A percentile compares a stretch with the other conserved stretches of the same genome.
Evolutionary conservation across 2,888 invertebrate species (phyloP).

Genomic region (Metellina segmentata): DNA sequence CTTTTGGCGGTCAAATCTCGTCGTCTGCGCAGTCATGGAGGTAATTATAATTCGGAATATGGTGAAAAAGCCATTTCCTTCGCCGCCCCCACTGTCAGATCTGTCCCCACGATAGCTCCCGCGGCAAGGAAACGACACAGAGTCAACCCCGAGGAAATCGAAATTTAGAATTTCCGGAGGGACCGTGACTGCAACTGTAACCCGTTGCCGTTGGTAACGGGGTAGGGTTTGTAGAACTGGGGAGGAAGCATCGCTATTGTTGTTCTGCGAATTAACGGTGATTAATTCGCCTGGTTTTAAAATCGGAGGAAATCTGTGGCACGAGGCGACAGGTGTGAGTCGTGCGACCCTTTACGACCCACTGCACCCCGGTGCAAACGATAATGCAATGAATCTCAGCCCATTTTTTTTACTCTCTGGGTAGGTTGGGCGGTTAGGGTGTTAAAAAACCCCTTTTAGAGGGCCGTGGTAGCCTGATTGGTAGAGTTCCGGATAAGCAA

Average conservation of each 20-base stretch:
- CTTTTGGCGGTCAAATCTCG: slow-evolving; percentile 49
- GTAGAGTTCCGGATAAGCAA: no score
- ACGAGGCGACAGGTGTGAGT: neutral
- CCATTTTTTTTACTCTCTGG: neutral
- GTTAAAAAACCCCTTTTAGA: no score
- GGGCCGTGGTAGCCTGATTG: no score
- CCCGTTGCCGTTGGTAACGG: slow-evolving; percentile 43
- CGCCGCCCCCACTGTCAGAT: slow-evolving; percentile 33
- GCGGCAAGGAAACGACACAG: slow-evolving; percentile 40
- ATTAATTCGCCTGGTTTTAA: slow-evolving; percentile 15
- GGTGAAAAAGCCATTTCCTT: slow-evolving; percentile 30
- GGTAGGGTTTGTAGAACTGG: neutral
- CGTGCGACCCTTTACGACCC: neutral
- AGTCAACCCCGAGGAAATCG: slow-evolving; percentile 6
- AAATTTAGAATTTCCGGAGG: slow-evolving; percentile 43
- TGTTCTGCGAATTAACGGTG: slow-evolving; percentile 12
- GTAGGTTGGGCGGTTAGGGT: no score
- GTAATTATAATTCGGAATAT: slow-evolving; percentile 53
- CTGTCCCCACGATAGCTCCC: slow-evolving; percentile 22
- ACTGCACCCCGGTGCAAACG: no score
- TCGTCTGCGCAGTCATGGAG: slow-evolving; percentile 34
- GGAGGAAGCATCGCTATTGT: slow-evolving; percentile 17
- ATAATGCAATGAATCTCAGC: neutral
- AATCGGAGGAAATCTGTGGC: neutral
- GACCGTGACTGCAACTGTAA: slow-evolving; percentile 9